These are phyloP conservation scores for Platycnemis pennipes DNA, from an alignment of 2,888 invertebrate genomes.

Conservation along the genomic window DNA sequence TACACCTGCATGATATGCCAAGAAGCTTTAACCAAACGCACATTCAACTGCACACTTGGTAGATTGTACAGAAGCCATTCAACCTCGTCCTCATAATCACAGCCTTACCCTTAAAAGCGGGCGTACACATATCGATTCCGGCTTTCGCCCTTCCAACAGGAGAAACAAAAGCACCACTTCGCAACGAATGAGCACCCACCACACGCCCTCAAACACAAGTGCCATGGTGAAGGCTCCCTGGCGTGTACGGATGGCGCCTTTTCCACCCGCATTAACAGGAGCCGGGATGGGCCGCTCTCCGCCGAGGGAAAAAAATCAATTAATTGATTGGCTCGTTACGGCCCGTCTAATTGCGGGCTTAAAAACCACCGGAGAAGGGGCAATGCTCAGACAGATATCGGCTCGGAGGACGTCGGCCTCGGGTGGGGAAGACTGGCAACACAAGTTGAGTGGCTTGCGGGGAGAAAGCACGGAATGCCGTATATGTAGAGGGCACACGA, in stretches of 20 bases:
- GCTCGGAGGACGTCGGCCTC: neutral
- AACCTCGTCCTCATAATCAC: no score
- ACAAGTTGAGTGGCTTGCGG: neutral
- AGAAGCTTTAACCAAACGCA: no score
- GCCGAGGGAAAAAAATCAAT: neutral
- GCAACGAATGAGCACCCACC: neutral
- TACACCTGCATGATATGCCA: no score
- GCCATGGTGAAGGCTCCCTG: neutral
- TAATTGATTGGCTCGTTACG: constrained; percentile 37
- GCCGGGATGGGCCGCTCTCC: neutral
- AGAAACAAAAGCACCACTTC: neutral
- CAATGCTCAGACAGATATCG: neutral
- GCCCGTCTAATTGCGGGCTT: neutral
- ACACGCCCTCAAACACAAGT: neutral
- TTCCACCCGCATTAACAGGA: neutral
- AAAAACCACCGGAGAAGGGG: neutral
- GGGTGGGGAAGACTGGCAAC: neutral
- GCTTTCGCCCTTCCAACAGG: no score
- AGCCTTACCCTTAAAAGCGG: no score
- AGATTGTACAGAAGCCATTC: no score
- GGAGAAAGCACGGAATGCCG: neutral
- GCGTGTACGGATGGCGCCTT: neutral
- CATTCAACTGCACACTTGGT: no score
- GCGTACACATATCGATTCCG: no score
- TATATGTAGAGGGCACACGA: neutral